Evolutionary conservation across 1,140 invertebrate species (phyloP), one percentile per base, ranked within the genome.

Genomic region (Atta colombica): DNA sequence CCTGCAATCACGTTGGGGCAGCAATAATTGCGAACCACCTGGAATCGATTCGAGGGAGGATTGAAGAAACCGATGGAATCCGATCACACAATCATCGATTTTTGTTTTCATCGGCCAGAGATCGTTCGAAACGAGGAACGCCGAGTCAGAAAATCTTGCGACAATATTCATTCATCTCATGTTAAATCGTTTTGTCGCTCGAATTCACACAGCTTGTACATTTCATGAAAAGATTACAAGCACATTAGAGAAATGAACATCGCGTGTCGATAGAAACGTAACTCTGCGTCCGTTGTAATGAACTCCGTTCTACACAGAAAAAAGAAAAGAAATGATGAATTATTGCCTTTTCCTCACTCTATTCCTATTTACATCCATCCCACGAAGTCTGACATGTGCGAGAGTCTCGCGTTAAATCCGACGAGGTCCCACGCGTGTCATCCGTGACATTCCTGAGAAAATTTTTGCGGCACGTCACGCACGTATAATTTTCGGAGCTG

Each of bases 1-100:
- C 66, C 87, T 77, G 84, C 88, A 89, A 89, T 90, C 85, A 86
- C 87, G 87, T 85, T 85, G 58, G 81, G 21, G 28, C 72, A 85
- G 68, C 87, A 86, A 89, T 88, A 82, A 87, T 77, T 53, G 87
- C 75, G 81, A 78, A 74, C 86, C 31, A 61, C 31, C 45, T 39
- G 77, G 51, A 82, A 89, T 90, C 88, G 88, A 90, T 90, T 55
- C 72, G 58, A n/a, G 10, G 18, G 12, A 77, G 77, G 55, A 82
- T 87, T 55, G 60, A 31, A 18, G 45, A 12, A 58, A 31, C 28
- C n/a, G 39, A 49, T 14, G 55, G 8, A 35, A 51, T 63, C 60
- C 45, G 55, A 84, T 84, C 80, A 75, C 58, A 14, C 39, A 18
- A n/a, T 61, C 80, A 63, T 74, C 80, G 55, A 14, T 21, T 35